Conservation (phyloP, 2,888 invertebrate genomes). For the Ryuthela nishihirai region DNA sequence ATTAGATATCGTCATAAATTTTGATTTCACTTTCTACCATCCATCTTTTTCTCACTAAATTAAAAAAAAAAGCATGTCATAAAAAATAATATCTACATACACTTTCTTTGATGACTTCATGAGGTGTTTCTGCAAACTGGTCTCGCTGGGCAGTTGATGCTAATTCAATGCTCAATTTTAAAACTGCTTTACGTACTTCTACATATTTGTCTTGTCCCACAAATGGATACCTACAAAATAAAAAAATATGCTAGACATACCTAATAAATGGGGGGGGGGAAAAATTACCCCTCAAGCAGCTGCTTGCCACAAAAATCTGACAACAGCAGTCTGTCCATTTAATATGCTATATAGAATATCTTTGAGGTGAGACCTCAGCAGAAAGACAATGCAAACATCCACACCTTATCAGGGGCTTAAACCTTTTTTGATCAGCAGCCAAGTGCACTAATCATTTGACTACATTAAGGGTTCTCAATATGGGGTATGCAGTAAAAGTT, state of each 20-base stretch:
- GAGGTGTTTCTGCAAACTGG: conserved; percentile 80
- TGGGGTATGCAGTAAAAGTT: too few species aligned
- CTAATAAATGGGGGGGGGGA: neutral
- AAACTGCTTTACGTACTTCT: conserved; percentile 65
- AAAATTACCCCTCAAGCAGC: too few species aligned
- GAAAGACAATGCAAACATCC: too few species aligned
- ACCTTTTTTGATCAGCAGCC: too few species aligned
- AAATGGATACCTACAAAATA: conserved; percentile 57
- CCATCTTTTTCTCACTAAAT: neutral
- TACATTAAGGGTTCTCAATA: too few species aligned
- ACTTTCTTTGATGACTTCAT: conserved; percentile 58
- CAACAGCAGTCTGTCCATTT: too few species aligned
- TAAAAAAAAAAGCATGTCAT: neutral
- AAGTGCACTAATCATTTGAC: too few species aligned
- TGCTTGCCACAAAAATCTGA: too few species aligned
- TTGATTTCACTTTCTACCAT: neutral
- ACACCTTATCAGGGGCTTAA: too few species aligned
- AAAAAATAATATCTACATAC: conserved; percentile 43
- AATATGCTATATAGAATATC: too few species aligned
- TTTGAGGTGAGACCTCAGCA: too few species aligned
- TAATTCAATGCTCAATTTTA: conserved; percentile 77
- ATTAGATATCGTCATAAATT: too few species aligned
- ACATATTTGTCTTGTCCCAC: conserved; percentile 60
- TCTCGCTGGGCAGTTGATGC: conserved; percentile 85
- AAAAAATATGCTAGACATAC: neutral